Conservation (phyloP, 1,140 invertebrate genomes). For the Drosophila arawakana region DNA sequence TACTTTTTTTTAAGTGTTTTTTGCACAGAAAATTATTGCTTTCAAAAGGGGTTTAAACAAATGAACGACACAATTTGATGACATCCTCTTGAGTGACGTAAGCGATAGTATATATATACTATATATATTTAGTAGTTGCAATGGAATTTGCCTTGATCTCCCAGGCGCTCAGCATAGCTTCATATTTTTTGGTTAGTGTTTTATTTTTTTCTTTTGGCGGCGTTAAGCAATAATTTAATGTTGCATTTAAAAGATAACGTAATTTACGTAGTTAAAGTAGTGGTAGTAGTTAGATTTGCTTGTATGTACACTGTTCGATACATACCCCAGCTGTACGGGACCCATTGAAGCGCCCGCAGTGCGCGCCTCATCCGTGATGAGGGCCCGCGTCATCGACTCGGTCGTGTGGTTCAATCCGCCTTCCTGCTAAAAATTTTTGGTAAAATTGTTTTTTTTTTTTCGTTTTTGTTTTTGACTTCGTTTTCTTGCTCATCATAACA, state of each 20-base stretch:
- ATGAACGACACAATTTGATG: too few species aligned
- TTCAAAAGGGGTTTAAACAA: slow-evolving; percentile 15
- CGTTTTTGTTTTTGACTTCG: slow-evolving; percentile 12
- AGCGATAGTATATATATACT: background rate
- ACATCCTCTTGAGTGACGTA: slow-evolving; percentile 1
- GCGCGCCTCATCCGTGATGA: slow-evolving; percentile 95
- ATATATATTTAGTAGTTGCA: slow-evolving; percentile 1
- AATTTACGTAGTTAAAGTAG: slow-evolving; percentile 24
- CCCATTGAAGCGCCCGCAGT: slow-evolving; percentile 91
- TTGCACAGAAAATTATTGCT: slow-evolving; percentile 78
- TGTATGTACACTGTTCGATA: slow-evolving; percentile 84
- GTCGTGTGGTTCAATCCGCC: slow-evolving; percentile 94
- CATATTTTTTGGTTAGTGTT: slow-evolving; percentile 26
- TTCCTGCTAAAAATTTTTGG: slow-evolving; percentile 89
- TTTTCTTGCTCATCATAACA: slow-evolving; percentile 5
- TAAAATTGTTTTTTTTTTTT: slow-evolving; percentile 44
- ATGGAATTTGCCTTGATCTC: slow-evolving; percentile 9
- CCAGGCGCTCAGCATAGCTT: slow-evolving; percentile 23
- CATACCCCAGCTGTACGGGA: slow-evolving; percentile 96
- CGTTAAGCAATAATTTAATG: slow-evolving; percentile 80
- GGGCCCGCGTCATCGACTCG: slow-evolving; percentile 95
- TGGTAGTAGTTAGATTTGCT: background rate
- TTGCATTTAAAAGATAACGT: slow-evolving; percentile 49
- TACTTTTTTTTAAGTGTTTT: slow-evolving; percentile 5
- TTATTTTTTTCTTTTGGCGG: slow-evolving; percentile 26